These are phyloP conservation scores for Menidia menidia DNA, from an alignment of 2,797 vertebrate species.

Conservation along the genomic window DNA sequence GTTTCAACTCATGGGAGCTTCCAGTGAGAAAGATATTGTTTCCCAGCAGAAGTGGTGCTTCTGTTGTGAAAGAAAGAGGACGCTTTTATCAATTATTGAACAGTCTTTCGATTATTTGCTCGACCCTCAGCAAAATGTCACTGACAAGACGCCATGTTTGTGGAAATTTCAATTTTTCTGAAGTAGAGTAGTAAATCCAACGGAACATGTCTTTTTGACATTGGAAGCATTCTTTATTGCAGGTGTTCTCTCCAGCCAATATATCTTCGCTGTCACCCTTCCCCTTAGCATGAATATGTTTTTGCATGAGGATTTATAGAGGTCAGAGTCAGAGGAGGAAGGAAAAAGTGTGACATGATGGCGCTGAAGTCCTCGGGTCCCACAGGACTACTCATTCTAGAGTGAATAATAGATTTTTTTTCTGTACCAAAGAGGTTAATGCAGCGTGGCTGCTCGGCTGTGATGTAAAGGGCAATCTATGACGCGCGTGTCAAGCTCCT, in stretches of 20 bases:
- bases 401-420: conserved; percentile 20
- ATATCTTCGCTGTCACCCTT: too few species aligned
- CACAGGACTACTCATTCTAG: conserved; percentile 20
- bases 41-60: not conserved
- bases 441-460: conserved; percentile 31
- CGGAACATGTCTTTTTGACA: too few species aligned
- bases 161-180: too few species aligned
- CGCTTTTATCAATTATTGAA: not conserved
- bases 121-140: not conserved
- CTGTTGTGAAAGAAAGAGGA: not conserved
- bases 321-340: too few species aligned
- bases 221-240: not conserved
- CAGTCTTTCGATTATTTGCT: not conserved
- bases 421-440: conserved; percentile 24
- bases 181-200: too few species aligned
- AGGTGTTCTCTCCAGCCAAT: not conserved
- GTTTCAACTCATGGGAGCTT: not conserved
- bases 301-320: too few species aligned
- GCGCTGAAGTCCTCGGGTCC: conserved; percentile 5
- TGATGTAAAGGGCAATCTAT: conserved; percentile 30
- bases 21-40: not conserved
- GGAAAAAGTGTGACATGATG: too few species aligned
- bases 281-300: too few species aligned
- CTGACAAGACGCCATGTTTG: not conserved
- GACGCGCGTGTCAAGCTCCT: conserved; percentile 7